Conservation (phyloP, 2,113 vertebrate species). For the human region GRCh38 chr9:34083001-34083500, state of each 20-base stretch:
- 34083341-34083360: background rate
- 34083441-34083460: constrained; percentile 17
- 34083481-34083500: constrained; percentile 10
- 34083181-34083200: background rate
- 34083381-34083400: background rate
- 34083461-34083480: constrained; percentile 63
- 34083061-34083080: no score
- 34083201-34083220: background rate
- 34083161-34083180: background rate
- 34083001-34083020: no score
- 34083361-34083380: background rate
- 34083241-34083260: background rate
- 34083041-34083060: no score
- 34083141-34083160: no score
- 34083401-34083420: no score
- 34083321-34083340: background rate
- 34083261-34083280: background rate
- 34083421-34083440: no score
- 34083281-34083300: background rate
- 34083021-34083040: no score
- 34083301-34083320: background rate
- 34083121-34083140: no score
- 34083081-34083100: no score
- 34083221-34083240: background rate
- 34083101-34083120: no score